A percentile compares a stretch with the other conserved stretches of the same genome.
Evolutionary conservation across 2,113 vertebrate genomes (phyloP).

Genomic region (Callocephalon fimbriatum): DNA sequence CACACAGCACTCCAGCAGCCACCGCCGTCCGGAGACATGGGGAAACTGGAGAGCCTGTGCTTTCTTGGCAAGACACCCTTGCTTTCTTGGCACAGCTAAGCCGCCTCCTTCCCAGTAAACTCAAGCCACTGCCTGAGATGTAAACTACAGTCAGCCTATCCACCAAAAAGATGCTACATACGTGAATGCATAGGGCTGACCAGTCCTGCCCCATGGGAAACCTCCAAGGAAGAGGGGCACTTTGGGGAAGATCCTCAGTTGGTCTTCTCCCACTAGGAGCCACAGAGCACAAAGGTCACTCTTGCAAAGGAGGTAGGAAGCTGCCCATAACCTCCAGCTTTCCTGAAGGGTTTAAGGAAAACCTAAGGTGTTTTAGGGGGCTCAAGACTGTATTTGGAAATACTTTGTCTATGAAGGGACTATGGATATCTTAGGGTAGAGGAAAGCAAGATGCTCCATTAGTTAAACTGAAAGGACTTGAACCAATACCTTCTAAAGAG

Average conservation of each 20-base stretch:
- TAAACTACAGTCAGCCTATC: neutral
- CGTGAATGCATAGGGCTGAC: neutral
- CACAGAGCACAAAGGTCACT: neutral
- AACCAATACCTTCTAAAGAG: neutral
- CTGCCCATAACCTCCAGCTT: neutral
- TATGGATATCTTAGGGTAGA: neutral
- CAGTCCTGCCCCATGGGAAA: neutral
- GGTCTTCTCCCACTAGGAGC: neutral
- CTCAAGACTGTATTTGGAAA: neutral
- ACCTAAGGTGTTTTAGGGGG: neutral
- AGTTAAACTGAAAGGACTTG: neutral
- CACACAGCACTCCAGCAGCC: neutral
- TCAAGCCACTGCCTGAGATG: neutral
- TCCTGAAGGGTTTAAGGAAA: neutral
- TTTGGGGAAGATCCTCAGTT: neutral
- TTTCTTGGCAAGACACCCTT: neutral
- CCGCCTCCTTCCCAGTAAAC: neutral
- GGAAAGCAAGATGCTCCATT: neutral
- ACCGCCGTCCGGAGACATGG: rapidly evolving
- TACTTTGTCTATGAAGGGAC: neutral
- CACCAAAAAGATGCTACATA: neutral
- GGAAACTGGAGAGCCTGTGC: neutral
- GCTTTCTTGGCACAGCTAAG: neutral
- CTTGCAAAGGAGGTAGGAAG: neutral
- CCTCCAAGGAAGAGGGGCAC: neutral